A percentile compares a stretch with the other conserved stretches of the same genome.
phyloP scores from a whole-genome alignment of 1,140 invertebrate genomes.

The Amphibalanus amphitrite region DNA sequence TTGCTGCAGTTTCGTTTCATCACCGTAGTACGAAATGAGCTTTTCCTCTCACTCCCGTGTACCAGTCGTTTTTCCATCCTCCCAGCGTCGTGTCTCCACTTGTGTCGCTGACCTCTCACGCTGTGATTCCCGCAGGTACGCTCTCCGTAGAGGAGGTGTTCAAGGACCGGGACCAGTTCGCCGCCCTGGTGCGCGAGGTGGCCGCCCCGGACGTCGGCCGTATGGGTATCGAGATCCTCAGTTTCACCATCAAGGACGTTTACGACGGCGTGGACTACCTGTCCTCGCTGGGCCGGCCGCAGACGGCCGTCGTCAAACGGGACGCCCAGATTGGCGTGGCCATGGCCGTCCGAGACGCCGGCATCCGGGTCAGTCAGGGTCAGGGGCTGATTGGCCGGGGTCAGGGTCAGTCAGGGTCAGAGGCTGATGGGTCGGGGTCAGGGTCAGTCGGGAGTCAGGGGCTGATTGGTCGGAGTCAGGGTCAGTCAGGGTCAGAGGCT shows the following conservation, averaged over 20 bases:
- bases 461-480: too few species aligned
- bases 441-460: too few species aligned
- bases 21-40: too few species aligned
- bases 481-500: too few species aligned
- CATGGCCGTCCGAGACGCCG: constrained; percentile 86
- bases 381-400: too few species aligned
- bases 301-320: constrained; percentile 85
- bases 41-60: too few species aligned
- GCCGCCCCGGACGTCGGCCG: constrained; percentile 90
- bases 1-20: too few species aligned
- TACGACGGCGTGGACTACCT: constrained; percentile 93
- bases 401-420: too few species aligned
- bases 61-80: too few species aligned
- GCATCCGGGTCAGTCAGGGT: constrained; percentile 54
- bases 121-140: constrained; percentile 48
- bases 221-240: constrained; percentile 97
- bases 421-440: too few species aligned
- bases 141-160: constrained; percentile 96
- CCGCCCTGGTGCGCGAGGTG: constrained; percentile 83
- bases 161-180: constrained; percentile 93
- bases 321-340: constrained; percentile 92
- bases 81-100: constrained; percentile 5
- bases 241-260: constrained; percentile 95
- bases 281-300: constrained; percentile 80
- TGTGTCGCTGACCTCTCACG: background rate